phyloP scores from a whole-genome alignment of 2,113 vertebrate genomes.

The Taxidea taxus region DNA sequence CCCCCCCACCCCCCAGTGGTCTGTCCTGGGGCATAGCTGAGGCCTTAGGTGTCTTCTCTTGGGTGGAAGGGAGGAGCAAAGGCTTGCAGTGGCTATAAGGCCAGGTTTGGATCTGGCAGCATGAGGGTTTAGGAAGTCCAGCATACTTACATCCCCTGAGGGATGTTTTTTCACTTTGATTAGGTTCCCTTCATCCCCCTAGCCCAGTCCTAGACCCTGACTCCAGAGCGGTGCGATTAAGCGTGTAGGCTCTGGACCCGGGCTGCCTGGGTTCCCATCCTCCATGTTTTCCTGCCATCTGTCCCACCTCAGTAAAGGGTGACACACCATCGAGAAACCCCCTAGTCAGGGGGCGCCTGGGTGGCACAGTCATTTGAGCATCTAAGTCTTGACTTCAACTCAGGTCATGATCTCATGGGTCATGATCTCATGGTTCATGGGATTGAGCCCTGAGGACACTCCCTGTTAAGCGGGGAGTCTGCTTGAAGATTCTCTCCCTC shows the following conservation, averaged over 20 bases:
- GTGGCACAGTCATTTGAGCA: background rate
- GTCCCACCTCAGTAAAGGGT: background rate
- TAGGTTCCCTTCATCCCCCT: rapidly evolving
- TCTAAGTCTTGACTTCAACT: background rate
- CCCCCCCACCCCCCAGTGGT: no score
- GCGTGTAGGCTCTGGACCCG: rapidly evolving
- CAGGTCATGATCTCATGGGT: background rate
- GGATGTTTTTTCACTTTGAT: background rate
- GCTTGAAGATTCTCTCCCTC: background rate
- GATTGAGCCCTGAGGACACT: background rate
- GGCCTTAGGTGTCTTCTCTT: background rate
- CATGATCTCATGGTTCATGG: background rate
- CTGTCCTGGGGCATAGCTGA: background rate
- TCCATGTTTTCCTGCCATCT: background rate
- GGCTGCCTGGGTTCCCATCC: background rate
- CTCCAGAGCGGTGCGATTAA: background rate
- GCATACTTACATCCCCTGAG: rapidly evolving
- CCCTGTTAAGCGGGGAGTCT: background rate
- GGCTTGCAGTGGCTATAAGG: background rate
- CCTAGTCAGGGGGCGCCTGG: background rate
- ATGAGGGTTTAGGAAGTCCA: background rate
- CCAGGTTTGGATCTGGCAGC: background rate
- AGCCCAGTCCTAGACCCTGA: background rate
- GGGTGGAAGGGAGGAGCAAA: background rate
- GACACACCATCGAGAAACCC: background rate